phyloP scores from a whole-genome alignment of 2,888 invertebrate species.

The Tachina fera region DNA sequence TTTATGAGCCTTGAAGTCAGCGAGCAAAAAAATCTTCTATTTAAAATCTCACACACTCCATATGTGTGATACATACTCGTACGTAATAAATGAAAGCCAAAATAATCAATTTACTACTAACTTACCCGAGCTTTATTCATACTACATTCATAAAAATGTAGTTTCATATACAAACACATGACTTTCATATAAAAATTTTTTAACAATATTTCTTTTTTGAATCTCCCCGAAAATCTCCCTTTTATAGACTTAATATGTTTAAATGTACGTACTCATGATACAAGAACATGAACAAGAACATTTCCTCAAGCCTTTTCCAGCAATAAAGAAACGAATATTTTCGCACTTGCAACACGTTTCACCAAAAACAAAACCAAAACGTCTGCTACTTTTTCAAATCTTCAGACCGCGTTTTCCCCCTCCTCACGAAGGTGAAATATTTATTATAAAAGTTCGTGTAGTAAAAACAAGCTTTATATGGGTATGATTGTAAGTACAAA shows the following conservation, averaged over 20 bases:
- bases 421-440: slow-evolving; percentile 61
- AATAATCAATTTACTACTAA: slow-evolving; percentile 71
- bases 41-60: slow-evolving; percentile 30
- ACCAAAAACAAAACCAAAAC: slow-evolving; percentile 58
- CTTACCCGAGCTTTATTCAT: slow-evolving; percentile 62
- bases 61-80: not conserved
- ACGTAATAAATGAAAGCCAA: slow-evolving; percentile 68
- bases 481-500: not conserved
- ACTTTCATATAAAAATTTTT: slow-evolving; percentile 62
- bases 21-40: slow-evolving; percentile 30
- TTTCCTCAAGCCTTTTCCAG: slow-evolving; percentile 63
- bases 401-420: slow-evolving; percentile 54
- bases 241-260: slow-evolving; percentile 55
- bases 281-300: slow-evolving; percentile 50
- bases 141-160: slow-evolving; percentile 48
- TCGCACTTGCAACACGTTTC: slow-evolving; percentile 72
- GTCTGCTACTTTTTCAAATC: slow-evolving; percentile 70
- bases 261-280: slow-evolving; percentile 22
- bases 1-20: slow-evolving; percentile 64
- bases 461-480: slow-evolving; percentile 60
- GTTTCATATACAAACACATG: slow-evolving; percentile 56
- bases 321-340: slow-evolving; percentile 63
- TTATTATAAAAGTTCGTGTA: slow-evolving; percentile 70
- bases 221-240: slow-evolving; percentile 65
- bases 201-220: slow-evolving; percentile 65